Conservation (phyloP, 2,113 vertebrate genomes). For the Oncorhynchus masou region DNA sequence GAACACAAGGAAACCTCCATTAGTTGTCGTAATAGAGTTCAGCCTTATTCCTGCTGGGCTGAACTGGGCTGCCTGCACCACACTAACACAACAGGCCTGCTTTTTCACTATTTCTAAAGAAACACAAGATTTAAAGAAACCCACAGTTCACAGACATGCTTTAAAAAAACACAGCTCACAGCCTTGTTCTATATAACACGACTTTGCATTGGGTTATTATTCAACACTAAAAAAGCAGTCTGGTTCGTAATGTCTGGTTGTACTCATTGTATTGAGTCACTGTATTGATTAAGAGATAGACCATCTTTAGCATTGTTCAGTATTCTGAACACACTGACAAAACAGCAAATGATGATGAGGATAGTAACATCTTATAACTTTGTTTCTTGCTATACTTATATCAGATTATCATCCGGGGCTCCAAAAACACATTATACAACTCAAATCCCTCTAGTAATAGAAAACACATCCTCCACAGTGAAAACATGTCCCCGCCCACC, state of each 20-base stretch:
- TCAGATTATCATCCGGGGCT: neutral
- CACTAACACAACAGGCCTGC: conserved; percentile 3
- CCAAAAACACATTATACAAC: neutral
- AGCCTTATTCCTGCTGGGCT: conserved; percentile 50
- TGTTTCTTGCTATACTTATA: neutral
- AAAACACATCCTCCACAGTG: neutral
- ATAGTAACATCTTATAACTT: too few relatives aligned
- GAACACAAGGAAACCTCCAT: conserved; percentile 51
- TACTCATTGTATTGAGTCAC: neutral
- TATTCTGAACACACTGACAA: neutral
- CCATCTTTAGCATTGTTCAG: neutral
- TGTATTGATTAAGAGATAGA: neutral
- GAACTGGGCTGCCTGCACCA: neutral
- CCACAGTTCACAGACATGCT: too few relatives aligned
- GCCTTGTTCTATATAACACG: neutral
- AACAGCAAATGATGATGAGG: too few relatives aligned
- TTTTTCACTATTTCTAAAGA: neutral
- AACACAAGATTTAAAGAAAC: neutral
- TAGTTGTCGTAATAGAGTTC: conserved; percentile 41
- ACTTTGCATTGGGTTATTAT: conserved; percentile 20
- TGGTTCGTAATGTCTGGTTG: neutral
- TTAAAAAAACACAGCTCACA: too few relatives aligned
- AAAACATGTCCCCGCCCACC: neutral
- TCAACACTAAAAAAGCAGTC: too few relatives aligned
- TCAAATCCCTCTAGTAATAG: neutral